Percentiles rank a stretch among this genome's conserved stretches.
Evolutionary conservation across 2,797 vertebrate species (phyloP).

Genomic region (Carcharodon carcharias): DNA sequence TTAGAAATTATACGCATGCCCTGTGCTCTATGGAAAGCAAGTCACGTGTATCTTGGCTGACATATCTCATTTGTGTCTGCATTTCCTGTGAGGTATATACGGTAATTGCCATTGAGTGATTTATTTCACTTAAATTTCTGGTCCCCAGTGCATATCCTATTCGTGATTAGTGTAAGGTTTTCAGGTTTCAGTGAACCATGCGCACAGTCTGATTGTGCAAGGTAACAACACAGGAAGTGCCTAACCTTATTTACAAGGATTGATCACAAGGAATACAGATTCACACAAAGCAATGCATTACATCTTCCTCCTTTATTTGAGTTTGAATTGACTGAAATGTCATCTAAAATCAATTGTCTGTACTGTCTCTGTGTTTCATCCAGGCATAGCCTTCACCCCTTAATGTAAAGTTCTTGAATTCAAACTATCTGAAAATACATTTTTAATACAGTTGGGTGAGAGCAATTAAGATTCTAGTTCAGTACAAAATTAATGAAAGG

Average conservation of each 20-base stretch:
- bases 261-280: slow-evolving; percentile 25
- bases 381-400: neutral
- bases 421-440: neutral
- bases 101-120: slow-evolving; percentile 19
- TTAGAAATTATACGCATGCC: neutral
- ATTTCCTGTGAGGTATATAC: slow-evolving; percentile 30
- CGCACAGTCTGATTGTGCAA: slow-evolving; percentile 13
- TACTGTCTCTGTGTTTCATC: neutral
- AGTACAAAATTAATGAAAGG: neutral
- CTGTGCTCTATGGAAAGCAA: slow-evolving; percentile 7
- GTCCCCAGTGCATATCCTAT: slow-evolving; percentile 25
- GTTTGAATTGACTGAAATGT: slow-evolving; percentile 32
- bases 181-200: slow-evolving; percentile 13
- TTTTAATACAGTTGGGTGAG: neutral
- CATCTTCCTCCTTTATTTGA: slow-evolving; percentile 8
- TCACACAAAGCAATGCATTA: slow-evolving; percentile 29
- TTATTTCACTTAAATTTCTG: slow-evolving; percentile 28
- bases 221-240: slow-evolving; percentile 29
- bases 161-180: slow-evolving; percentile 22
- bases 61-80: slow-evolving; percentile 24
- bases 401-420: neutral
- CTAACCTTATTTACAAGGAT: slow-evolving; percentile 34
- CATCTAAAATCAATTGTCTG: slow-evolving; percentile 8
- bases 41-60: neutral
- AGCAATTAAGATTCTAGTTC: neutral